These are phyloP conservation scores for Pontoporia blainvillei DNA, from an alignment of 2,113 vertebrate genomes.

Conservation along the genomic window DNA sequence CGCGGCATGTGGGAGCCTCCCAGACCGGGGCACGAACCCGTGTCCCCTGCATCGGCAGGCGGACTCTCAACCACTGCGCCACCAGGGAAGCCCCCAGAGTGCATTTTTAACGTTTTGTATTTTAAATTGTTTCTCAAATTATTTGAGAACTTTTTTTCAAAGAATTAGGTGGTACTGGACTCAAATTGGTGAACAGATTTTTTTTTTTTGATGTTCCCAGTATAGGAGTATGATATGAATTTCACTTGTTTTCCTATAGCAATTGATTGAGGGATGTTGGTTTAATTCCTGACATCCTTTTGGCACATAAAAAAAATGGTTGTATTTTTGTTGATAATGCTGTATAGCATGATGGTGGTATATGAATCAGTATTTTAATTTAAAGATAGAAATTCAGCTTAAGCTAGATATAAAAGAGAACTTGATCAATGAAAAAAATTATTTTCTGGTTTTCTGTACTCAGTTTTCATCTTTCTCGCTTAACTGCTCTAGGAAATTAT, in stretches of 20 bases:
- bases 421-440: neutral
- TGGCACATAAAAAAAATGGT: neutral
- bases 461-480: neutral
- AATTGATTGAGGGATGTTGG: neutral
- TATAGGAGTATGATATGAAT: neutral
- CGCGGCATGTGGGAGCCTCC: no score
- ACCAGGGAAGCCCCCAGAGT: no score
- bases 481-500: neutral
- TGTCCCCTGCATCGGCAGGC: no score
- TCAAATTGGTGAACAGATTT: neutral
- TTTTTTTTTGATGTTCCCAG: neutral
- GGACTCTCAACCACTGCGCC: no score
- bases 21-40: no score
- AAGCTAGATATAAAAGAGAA: slow-evolving; percentile 28
- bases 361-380: slow-evolving; percentile 26
- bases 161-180: neutral
- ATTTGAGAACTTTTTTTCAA: slow-evolving; percentile 31
- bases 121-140: neutral
- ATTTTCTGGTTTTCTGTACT: neutral
- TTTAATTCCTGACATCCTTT: neutral
- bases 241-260: neutral
- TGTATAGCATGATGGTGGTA: neutral
- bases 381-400: slow-evolving; percentile 24
- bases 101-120: neutral
- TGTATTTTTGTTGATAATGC: neutral